Conservation (phyloP, 2,113 vertebrate genomes). For the Struthidea cinerea region DNA sequence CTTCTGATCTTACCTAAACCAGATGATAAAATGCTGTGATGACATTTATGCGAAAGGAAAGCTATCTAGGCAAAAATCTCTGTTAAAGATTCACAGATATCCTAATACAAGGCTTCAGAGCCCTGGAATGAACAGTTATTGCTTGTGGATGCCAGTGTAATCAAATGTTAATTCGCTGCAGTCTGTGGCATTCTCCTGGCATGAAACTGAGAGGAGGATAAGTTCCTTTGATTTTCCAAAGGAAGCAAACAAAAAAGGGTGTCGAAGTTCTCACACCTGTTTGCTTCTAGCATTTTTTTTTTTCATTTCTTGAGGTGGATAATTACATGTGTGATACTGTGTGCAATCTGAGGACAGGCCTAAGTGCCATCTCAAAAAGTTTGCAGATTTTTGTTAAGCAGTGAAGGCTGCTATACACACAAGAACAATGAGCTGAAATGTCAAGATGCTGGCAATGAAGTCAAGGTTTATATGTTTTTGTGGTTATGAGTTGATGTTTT, state of each 20-base stretch:
- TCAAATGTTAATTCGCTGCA: background rate
- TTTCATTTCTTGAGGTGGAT: background rate
- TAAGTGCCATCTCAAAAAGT: background rate
- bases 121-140: background rate
- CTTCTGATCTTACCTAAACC: background rate
- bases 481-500: background rate
- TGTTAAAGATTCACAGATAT: background rate
- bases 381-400: background rate
- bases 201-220: background rate
- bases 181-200: background rate
- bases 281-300: background rate
- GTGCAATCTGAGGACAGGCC: background rate
- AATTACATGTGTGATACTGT: background rate
- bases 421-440: background rate
- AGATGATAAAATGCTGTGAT: background rate
- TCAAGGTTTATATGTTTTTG: background rate
- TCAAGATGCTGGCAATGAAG: background rate
- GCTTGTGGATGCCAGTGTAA: background rate
- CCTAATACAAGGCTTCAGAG: background rate
- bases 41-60: background rate
- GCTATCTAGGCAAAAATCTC: background rate
- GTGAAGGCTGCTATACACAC: background rate
- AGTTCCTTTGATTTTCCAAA: background rate
- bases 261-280: background rate
- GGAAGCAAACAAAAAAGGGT: background rate